Conservation (phyloP, 2,888 invertebrate genomes). For the Nipponacmea schrenckii region DNA sequence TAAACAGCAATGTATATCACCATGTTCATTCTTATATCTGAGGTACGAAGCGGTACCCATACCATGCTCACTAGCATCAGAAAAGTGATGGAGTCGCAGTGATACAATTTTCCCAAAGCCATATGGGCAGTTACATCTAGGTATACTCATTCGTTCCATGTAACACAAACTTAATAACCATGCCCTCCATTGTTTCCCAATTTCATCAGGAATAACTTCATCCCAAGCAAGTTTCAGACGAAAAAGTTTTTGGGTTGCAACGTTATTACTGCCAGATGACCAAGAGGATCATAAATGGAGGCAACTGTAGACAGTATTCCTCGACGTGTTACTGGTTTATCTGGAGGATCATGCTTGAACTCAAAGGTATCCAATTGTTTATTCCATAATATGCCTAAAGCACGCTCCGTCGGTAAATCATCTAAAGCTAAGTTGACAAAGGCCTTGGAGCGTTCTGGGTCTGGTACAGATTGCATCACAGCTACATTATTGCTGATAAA, state of each 20-base stretch:
- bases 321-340: constrained; percentile 7
- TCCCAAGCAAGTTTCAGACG: constrained; percentile 12
- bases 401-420: constrained; percentile 11
- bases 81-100: constrained; percentile 16
- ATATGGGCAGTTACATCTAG: background rate
- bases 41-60: constrained; percentile 17
- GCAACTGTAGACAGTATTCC: constrained; percentile 10
- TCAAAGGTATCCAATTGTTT: background rate
- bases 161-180: constrained; percentile 8
- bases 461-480: constrained; percentile 1
- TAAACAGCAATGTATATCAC: constrained; percentile 13
- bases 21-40: constrained; percentile 2
- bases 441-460: background rate
- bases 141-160: background rate
- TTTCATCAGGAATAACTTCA: constrained; percentile 11
- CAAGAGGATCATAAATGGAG: constrained; percentile 20
- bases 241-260: constrained; percentile 17
- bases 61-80: constrained; percentile 16
- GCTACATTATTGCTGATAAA: background rate
- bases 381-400: constrained; percentile 9
- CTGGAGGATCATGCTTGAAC: background rate
- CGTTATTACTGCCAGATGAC: constrained; percentile 12
- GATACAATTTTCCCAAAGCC: background rate
- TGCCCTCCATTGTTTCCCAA: background rate
- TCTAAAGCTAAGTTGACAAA: background rate